Evolutionary conservation across 2,888 invertebrate species (phyloP).

Genomic region (Scaptomyza caliginosa): DNA sequence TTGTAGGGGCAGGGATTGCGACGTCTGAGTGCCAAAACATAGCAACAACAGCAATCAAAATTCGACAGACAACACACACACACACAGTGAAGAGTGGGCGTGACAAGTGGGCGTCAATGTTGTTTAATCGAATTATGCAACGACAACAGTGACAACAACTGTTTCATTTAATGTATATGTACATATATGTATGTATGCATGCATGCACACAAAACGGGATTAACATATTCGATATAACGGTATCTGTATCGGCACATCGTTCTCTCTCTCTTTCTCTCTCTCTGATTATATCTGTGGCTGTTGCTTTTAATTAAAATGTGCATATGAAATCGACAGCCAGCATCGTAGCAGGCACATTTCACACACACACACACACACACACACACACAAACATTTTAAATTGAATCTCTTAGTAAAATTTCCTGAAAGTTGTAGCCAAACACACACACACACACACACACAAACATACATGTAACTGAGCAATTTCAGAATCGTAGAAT

Average conservation of each 20-base stretch:
- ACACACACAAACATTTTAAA: constrained; percentile 35
- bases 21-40: constrained; percentile 27
- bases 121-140: constrained; percentile 74
- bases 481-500: too few species aligned
- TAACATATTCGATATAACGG: constrained; percentile 66
- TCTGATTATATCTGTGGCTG: background rate
- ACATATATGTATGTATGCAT: background rate
- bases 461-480: constrained; percentile 3
- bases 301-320: constrained; percentile 70
- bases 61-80: constrained; percentile 44
- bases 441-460: constrained; percentile 1
- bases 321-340: constrained; percentile 48
- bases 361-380: constrained; percentile 22
- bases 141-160: constrained; percentile 38
- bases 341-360: constrained; percentile 47
- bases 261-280: background rate
- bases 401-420: constrained; percentile 58
- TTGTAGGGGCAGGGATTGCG: constrained; percentile 27
- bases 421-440: constrained; percentile 31
- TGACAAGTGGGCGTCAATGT: constrained; percentile 28
- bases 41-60: constrained; percentile 60
- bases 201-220: constrained; percentile 56
- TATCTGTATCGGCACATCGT: constrained; percentile 14
- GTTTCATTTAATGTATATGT: background rate
- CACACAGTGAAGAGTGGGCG: constrained; percentile 27